Base-by-base conservation (phyloP, 2,113 vertebrate genomes). In the Mormoops blainvillei region DNA sequence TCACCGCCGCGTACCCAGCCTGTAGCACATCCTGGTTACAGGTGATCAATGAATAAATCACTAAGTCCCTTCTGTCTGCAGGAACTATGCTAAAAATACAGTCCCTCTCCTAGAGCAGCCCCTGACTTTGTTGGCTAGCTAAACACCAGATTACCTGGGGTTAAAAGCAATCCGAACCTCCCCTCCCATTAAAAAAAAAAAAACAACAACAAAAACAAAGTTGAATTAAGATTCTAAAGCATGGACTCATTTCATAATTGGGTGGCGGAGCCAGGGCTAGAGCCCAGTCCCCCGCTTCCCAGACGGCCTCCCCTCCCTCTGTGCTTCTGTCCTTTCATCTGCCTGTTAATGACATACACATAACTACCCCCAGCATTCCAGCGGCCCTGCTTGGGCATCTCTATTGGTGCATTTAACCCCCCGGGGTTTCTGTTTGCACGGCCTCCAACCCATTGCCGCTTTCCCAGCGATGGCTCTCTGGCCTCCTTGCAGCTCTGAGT, bases 361-460 rank as follows among this genome's bases (percentile, higher is more conserved):
- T 22, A 71, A 73, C 77, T 54, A 16, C 38, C 86, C 67, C 82
- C 93, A 95, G 96, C 97, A 93, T 89, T 91, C 63, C 94, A 91
- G 84, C 88, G 81, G 63, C 74, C 77, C 85, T 86, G 33, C 56
- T 82, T 67, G 63, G 91, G 82, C 81, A 52, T 91, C 74, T 58
- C 63, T 43, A 70, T 36, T 67, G 90, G 86, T 91, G 85, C 92
- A 95, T 96, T 96, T 97, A 97, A 91, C 97, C 96, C 82, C 92
- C 89, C 7, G 0, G 68, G 89, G 89, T 74, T 94, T 96, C 88
- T 89, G 96, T 95, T 95, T 41, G 7, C 68, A 93, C 31, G 87
- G 82, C 45, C 78, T 94, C 45, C 91, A 76, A 89, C 95, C 63
- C 1, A 0, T 58, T 19, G 85, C 78, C 38, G 87, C 84, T 91